These are phyloP conservation scores for Ips typographus DNA, from an alignment of 1,140 invertebrate genomes.

Conservation along the genomic window DNA sequence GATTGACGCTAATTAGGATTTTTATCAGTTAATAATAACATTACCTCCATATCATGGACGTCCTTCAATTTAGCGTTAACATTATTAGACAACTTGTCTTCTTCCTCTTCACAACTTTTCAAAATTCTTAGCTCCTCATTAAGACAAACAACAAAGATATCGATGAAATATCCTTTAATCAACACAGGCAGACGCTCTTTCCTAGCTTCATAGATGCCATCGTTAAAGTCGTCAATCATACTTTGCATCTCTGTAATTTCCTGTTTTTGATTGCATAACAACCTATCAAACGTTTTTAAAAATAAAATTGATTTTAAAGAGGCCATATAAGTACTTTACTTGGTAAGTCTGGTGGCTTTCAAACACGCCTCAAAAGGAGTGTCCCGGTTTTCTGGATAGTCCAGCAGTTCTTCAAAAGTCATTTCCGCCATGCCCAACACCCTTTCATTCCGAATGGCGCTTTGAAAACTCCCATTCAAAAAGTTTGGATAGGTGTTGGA, in stretches of 20 bases:
- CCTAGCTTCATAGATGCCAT: slow-evolving; percentile 61
- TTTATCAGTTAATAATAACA: neutral
- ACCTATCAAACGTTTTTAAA: slow-evolving; percentile 35
- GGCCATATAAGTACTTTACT: too few species aligned
- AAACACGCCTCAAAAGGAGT: slow-evolving; percentile 45
- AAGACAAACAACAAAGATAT: slow-evolving; percentile 69
- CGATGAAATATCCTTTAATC: slow-evolving; percentile 63
- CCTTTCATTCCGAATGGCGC: slow-evolving; percentile 6
- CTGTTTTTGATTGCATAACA: slow-evolving; percentile 64
- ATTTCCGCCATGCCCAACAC: slow-evolving; percentile 15
- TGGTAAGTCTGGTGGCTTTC: slow-evolving; percentile 15
- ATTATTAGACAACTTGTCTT: slow-evolving; percentile 64
- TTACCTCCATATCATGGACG: slow-evolving; percentile 56
- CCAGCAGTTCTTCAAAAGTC: slow-evolving; percentile 32
- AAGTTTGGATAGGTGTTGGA: slow-evolving; percentile 27
- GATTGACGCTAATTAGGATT: neutral
- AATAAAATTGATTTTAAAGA: neutral
- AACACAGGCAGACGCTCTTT: slow-evolving; percentile 64
- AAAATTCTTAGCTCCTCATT: slow-evolving; percentile 78
- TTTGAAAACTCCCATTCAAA: slow-evolving; percentile 18
- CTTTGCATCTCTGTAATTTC: slow-evolving; percentile 62
- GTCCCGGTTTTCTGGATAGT: slow-evolving; percentile 33
- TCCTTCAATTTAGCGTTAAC: slow-evolving; percentile 59
- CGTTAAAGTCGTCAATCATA: slow-evolving; percentile 66
- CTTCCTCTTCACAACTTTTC: slow-evolving; percentile 71